Evolutionary conservation across 1,140 invertebrate species (phyloP), one percentile per base, ranked within the genome.

Genomic region (Acromyrmex heyeri): DNA sequence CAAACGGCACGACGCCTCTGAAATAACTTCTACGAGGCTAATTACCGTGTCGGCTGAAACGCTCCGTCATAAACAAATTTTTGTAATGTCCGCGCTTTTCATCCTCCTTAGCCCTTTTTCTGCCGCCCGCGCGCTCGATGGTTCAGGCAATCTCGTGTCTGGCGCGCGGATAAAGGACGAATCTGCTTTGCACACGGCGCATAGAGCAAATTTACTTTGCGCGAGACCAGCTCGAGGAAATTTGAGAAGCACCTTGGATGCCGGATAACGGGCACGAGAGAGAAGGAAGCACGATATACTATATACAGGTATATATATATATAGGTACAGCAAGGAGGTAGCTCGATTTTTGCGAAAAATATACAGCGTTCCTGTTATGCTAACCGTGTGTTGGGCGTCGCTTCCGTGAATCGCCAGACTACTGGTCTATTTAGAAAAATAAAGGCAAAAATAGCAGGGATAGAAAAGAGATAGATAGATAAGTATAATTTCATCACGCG

Each of bases 141-240:
- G 59, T 57, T 50, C 79, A 61, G 38, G 79, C 79, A 83, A 83
- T 83, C 79, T 83, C 69, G 69, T 27, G 79, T 83, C 79, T 83
- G 67, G 69, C 69, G 79, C 79, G 79, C 69, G 79, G 79, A 83
- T 83, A 83, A 83, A 83, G 55, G 69, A 75, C 79, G 79, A 83
- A 83, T 83, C 79, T 83, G 69, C 79, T 83, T 83, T 73, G 69
- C 79, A 75, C 79, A 83, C 55, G 57, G 55, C 69, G 69, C 79
- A 83, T 83, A 83, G 69, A 83, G 55, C 69, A 83, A 83, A 83
- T 83, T 83, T 83, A 83, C 79, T 83, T 83, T 73, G 79, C 67
- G 69, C 79, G 79, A 24, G 55, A 82, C 69, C 55, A 24, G 55
- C 79, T 83, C 55, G 79, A 83, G 69, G 69, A 83, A 83, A 83